Evolutionary conservation across 2,888 invertebrate species (phyloP), one percentile per base, ranked within the genome.

Genomic region (Sclerodermus sp.): DNA sequence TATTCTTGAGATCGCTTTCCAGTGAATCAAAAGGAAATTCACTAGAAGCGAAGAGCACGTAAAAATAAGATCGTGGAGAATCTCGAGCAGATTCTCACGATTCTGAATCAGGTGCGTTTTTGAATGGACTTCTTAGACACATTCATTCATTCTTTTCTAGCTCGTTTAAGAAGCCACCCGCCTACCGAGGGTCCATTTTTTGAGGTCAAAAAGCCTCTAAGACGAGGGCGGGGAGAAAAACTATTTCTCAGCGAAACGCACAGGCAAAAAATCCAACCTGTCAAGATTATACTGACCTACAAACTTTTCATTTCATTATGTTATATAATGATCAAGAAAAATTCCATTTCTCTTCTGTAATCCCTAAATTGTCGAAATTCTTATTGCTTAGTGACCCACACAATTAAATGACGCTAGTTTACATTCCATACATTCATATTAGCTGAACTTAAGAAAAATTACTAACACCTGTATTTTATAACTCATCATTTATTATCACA

Each of bases 111-210:
- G 71, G 70, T 71, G 70, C 57, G 49, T 37, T 30, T 42, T 18
- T 68, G 61, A 61, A 70, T 64, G 65, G 62, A 54, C 47, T 51
- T 38, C 40, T 31, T 34, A 39, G 47, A 42, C 51, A 55, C 65
- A 66, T 70, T 66, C 67, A 67, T 62, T 66, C 67, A 67, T 62
- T 60, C 51, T 57, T 53, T 51, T 49, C 47, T 46, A 45, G 51
- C 9, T 23, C 12, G 51, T 31, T 42, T 42, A 45, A 47, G 55
- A 54, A 64, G 64, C 52, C 67, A 70, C 68, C 70, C 71, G 71
- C 71, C 71, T 64, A 71, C 69, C 59, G 58, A 53, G 63, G 58
- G 63, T 67, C 60, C 62, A 66, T 65, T 69, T 69, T 67, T 69
- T 66, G 49, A 51, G 53, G 51, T 38, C 58, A 46, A 45, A 55